Evolutionary conservation across 2,113 vertebrate species (phyloP), one percentile per base, ranked within the genome.

Genomic region (Takifugu flavidus): DNA sequence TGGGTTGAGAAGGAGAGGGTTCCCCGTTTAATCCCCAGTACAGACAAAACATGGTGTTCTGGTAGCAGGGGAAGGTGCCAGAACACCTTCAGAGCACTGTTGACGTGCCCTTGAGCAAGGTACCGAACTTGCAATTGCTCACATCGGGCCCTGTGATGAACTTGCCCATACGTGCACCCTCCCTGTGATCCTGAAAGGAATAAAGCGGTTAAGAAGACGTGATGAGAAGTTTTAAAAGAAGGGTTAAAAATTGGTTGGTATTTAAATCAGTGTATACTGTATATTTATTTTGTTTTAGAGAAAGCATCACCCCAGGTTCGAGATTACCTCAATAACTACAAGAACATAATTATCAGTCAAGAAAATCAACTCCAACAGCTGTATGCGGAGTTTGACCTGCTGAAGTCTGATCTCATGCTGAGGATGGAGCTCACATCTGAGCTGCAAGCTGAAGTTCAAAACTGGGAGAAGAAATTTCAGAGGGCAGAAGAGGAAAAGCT

Each of bases 341-440:
- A 80, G 49, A 75, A 88, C 59, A 72, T 44, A 1, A 49, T 77
- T 49, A 67, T 78, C 55, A 62, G 59, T 26, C 78, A 72, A 27
- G 74, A 80, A 51, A 52, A 54, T 0, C 65, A 91, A 68, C 71
- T 85, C 25, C 70, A 87, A 63, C 72, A 74, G 0, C 80, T 93
- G 59, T 80, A 60, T 5, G 86, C 65, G 0, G 85, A 90, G 56
- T 65, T 91, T 10, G 67, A 81, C 53, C 65, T 83, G 3, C 85
- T 90, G 53, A 86, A 69, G 12, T 63, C 72, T 10, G 92, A 92
- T 47, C 70, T 92, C 6, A 57, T 62, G 28, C 73, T 67, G 7
- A 92, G 91, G 67, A 87, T 54, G 11, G 82, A 83, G 58, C 53
- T 80, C 56, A 90, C 70, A 64, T 64, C 52, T 4, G 88, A 93